Percentiles rank a stretch among this genome's conserved stretches.
phyloP scores from a whole-genome alignment of 1,140 invertebrate species.

The Apocrypta bakeri region DNA sequence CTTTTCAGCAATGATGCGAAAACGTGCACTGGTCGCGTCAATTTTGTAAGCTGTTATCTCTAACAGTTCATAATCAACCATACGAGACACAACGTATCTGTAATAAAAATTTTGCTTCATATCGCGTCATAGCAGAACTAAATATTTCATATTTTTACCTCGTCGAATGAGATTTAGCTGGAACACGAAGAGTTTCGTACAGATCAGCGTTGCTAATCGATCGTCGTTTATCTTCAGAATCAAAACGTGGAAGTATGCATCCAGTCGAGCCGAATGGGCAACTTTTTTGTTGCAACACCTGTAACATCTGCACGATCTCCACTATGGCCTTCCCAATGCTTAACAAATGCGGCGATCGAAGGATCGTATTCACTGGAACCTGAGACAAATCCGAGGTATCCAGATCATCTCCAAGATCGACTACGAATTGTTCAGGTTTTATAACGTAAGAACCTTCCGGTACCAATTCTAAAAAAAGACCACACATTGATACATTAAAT shows the following conservation, averaged over 20 bases:
- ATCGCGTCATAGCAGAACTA: background rate
- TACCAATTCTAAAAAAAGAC: slow-evolving; percentile 59
- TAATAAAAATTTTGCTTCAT: background rate
- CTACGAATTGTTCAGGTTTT: slow-evolving; percentile 54
- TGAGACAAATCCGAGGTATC: slow-evolving; percentile 38
- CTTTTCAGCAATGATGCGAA: slow-evolving; percentile 52
- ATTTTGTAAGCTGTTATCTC: slow-evolving; percentile 59
- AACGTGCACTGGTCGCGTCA: slow-evolving; percentile 44
- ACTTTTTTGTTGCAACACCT: slow-evolving; percentile 53
- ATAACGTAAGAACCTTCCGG: slow-evolving; percentile 65
- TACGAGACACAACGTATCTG: slow-evolving; percentile 52
- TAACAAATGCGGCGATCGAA: slow-evolving; percentile 64
- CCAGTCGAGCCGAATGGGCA: slow-evolving; percentile 51
- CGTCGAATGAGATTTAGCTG: slow-evolving; percentile 57
- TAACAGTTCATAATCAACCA: slow-evolving; percentile 47
- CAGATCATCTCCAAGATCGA: slow-evolving; percentile 50
- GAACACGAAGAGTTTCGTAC: slow-evolving; percentile 61
- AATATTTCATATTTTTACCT: slow-evolving; percentile 51
- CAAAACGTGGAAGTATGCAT: slow-evolving; percentile 58
- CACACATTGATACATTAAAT: background rate
- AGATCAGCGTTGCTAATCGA: slow-evolving; percentile 59
- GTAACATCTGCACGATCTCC: slow-evolving; percentile 56
- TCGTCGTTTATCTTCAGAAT: slow-evolving; percentile 25
- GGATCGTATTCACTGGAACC: slow-evolving; percentile 36
- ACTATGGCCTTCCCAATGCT: slow-evolving; percentile 65